Evolutionary conservation across 1,140 invertebrate species (phyloP), one percentile per base, ranked within the genome.

Genomic region (Plutomurus gul): DNA sequence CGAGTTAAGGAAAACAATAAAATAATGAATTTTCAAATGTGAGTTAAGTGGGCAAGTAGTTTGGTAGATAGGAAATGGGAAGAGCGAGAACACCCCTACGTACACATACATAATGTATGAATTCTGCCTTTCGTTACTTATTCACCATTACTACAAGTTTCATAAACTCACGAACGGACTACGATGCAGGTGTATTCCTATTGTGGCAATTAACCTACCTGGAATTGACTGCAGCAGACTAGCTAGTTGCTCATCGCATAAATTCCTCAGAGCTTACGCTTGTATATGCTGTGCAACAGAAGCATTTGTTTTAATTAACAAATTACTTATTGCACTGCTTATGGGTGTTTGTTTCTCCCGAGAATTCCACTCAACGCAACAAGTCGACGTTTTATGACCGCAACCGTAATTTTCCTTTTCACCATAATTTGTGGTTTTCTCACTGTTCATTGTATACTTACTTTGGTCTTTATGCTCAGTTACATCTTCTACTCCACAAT

Each of bases 281-380:
- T 27, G 8, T 56, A 65, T 2, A 65, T 3, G 25, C 18, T 11
- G 7, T 65, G n/a, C n/a, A 65, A 25, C 56, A 65, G 56, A 65
- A 65, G 56, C 56, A 65, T 33, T 65, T 65, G 27, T 27, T 65
- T 36, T 65, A 65, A 65, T 65, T 65, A 65, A 65, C 27, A 30
- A 65, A 65, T 65, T 65, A 65, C 27, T 33, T 27, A 65, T 33
- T 30, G 3, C 27, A 4, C 16, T 33, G 13, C 16, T 65, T n/a
- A n/a, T 36, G 56, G 56, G 13, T 65, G 36, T 33, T 33, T 65
- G 27, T 33, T 65, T 65, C 56, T 65, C 11, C n/a, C 4, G 20
- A 51, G 25, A n/a, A 6, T n/a, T 3, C 20, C 47, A n/a, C 47
- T 51, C 47, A 51, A 20, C 47, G 25, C 7, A 18, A 22, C 3